These are phyloP conservation scores for Thalassophryne amazonica DNA, from an alignment of 2,797 vertebrate genomes.

Conservation along the genomic window DNA sequence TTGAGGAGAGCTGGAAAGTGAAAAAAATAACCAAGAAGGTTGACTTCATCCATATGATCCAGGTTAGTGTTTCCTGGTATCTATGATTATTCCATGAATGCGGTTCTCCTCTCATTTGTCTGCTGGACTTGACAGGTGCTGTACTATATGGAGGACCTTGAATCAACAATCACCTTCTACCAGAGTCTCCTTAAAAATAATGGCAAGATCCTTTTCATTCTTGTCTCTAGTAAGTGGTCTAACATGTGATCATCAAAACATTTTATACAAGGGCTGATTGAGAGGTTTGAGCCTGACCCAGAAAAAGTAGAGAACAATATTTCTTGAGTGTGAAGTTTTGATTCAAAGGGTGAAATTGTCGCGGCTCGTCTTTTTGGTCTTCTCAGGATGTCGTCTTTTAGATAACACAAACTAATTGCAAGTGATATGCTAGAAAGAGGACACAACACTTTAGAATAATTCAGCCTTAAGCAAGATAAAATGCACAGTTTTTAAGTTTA, in stretches of 20 bases:
- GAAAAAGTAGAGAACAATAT: too few relatives aligned
- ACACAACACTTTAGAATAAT: too few relatives aligned
- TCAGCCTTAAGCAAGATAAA: too few relatives aligned
- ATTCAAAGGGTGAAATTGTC: too few relatives aligned
- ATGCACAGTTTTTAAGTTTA: too few relatives aligned
- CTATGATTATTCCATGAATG: slow-evolving; percentile 28
- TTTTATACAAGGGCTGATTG: too few relatives aligned
- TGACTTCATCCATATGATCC: slow-evolving; percentile 96
- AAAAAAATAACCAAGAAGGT: slow-evolving; percentile 81
- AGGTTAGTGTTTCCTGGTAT: slow-evolving; percentile 74
- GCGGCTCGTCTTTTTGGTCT: too few relatives aligned
- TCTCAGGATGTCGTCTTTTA: too few relatives aligned
- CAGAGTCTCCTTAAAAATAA: slow-evolving; percentile 80
- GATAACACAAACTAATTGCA: too few relatives aligned
- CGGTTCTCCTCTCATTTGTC: slow-evolving; percentile 56
- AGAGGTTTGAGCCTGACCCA: too few relatives aligned
- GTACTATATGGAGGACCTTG: slow-evolving; percentile 88
- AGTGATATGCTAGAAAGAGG: too few relatives aligned
- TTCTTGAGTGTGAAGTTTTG: too few relatives aligned
- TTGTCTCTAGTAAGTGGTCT: slow-evolving; percentile 86
- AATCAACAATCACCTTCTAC: slow-evolving; percentile 84
- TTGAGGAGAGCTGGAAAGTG: slow-evolving; percentile 80
- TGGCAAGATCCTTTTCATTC: slow-evolving; percentile 87
- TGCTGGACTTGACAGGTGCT: slow-evolving; percentile 83
- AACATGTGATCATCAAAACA: neutral